Base-by-base conservation (phyloP, 2,797 vertebrate species). In the Pseudocheirus occidentalis region DNA sequence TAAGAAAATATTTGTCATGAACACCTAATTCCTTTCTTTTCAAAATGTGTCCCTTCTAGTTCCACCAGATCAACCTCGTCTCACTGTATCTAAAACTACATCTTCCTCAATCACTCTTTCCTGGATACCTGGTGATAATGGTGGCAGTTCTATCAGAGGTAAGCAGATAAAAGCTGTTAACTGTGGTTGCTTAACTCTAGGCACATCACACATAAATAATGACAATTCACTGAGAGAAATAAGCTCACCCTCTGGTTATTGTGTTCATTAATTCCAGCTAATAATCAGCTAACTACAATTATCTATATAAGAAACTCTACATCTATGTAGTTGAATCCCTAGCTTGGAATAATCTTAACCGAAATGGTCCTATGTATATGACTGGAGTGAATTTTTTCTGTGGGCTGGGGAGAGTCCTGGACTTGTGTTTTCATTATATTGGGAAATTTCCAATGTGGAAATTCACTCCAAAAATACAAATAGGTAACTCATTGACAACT, bases 81-180 rank as follows among this genome's bases (percentile, higher is more conserved):
- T 99, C 94, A 99, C 99, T 0, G 99, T 99, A 94, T 99, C 99
- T 97, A 99, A 99, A 99, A 99, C 99, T 2, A 99, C 99, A 2
- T 99, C 99, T 95, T 99, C 99, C 95, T 99, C 99, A 93, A 99
- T 99, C 98, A 99, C 99, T 21, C 98, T 99, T 96, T 99, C 99
- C 90, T 99, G 99, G 99, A 99, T 99, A 97, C 99, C 99, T 55
- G 99, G 99, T 94, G 99, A 99, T 98, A 99, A 99, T 0, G 99
- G 99, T 87, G 99, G 99, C 96, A 99, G 99, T 97, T 99, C 99
- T 50, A 99, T 99, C 97, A 98, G 99, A 99, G 99, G 99, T 99
- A 98, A 99, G 93, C 27, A 73, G 87, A 50, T 58, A 90, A 1
- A 92, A 16, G 0, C 95, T 96, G 95, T 93, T 94, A 93, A 14